Conservation (phyloP, 2,797 vertebrate species). For the Sebastes variabilis region DNA sequence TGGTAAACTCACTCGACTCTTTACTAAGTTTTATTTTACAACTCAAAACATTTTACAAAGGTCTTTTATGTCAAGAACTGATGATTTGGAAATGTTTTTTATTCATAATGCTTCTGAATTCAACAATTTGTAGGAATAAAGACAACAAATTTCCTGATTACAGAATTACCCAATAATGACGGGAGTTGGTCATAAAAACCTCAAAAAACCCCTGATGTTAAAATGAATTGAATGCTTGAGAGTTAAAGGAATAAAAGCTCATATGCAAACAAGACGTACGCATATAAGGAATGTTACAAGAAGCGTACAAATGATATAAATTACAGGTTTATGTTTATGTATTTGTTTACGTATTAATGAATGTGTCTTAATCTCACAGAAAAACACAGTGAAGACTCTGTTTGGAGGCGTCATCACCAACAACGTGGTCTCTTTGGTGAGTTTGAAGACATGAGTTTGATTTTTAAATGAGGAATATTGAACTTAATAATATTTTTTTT, state of each 20-base stretch:
- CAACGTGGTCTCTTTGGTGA: conserved; percentile 98
- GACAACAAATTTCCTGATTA: neutral
- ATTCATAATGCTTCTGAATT: neutral
- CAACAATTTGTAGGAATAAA: neutral
- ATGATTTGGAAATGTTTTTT: neutral
- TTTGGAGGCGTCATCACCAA: conserved; percentile 99
- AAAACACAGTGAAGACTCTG: conserved; percentile 98
- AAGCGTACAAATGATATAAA: neutral
- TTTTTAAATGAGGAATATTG: neutral
- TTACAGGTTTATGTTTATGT: neutral
- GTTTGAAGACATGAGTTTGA: conserved; percentile 34
- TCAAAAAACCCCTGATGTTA: neutral
- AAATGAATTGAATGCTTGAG: neutral
- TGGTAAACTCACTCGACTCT: conserved; percentile 68
- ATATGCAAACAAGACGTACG: neutral
- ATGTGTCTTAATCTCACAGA: conserved; percentile 77
- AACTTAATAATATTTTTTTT: neutral
- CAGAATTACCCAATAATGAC: neutral
- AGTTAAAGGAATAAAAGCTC: neutral
- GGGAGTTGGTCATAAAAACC: neutral
- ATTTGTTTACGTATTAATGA: neutral
- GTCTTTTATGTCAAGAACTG: neutral
- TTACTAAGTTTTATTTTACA: too few species aligned
- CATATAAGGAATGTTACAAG: neutral
- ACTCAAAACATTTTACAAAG: fast-evolving